Evolutionary conservation across 2,113 vertebrate genomes (phyloP).

Genomic region (Ictidomys tridecemlineatus): DNA sequence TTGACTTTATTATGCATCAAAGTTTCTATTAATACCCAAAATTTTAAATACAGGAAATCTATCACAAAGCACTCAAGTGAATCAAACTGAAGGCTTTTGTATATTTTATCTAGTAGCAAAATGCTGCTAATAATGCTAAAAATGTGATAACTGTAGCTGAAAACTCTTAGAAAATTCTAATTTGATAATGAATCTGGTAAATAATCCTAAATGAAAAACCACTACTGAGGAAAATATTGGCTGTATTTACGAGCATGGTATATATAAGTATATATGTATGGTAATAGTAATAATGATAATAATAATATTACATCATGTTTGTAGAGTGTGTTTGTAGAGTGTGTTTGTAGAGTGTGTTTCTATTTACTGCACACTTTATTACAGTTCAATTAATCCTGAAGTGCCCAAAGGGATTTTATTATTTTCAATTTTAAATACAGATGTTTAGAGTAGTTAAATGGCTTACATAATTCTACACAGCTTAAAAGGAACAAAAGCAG

Average conservation of each 20-base stretch:
- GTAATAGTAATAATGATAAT: background rate
- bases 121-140: background rate
- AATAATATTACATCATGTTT: background rate
- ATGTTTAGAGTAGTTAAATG: background rate
- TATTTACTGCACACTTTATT: background rate
- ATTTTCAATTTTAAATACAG: background rate
- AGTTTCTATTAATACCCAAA: background rate
- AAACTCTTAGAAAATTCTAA: background rate
- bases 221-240: background rate
- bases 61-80: background rate
- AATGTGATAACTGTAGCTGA: background rate
- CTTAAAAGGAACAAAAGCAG: background rate
- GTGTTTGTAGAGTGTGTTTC: background rate
- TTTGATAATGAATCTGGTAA: background rate
- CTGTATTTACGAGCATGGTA: background rate
- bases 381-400: constrained; percentile 4
- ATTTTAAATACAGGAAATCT: background rate
- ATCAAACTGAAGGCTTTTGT: background rate
- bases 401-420: constrained; percentile 8
- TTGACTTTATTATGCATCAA: background rate
- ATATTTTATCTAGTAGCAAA: background rate
- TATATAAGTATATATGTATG: too few relatives aligned
- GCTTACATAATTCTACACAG: background rate
- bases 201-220: background rate
- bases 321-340: background rate